Evolutionary conservation across 2,797 vertebrate genomes (phyloP), one percentile per base, ranked within the genome.

Genomic region (Mormyrus proboscirostris): DNA sequence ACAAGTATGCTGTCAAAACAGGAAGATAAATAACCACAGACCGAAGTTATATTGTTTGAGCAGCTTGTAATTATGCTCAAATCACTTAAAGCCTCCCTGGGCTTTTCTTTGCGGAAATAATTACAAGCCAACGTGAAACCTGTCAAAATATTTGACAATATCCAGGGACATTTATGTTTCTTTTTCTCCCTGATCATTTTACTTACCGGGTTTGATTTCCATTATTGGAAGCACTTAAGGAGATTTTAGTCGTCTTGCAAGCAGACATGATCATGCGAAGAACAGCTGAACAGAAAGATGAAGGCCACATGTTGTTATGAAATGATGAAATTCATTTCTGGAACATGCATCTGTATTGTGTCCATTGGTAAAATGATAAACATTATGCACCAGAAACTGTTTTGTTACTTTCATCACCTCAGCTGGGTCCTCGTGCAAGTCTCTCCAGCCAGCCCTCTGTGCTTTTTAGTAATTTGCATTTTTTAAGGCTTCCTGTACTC

Each of bases 101-200:
- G 82, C 91, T 92, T 79, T n/a, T 16, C 33, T 19, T 94, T 92
- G 92, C 29, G 86, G 92, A 93, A 95, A 95, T 95, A 96, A 95
- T 95, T 94, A 94, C 44, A 92, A 92, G 90, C 90, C 93, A 92
- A 95, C 94, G 91, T 91, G 92, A 93, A 94, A 93, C 93, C 91
- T 95, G 95, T 96, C 96, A 95, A 94, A 96, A 96, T 95, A 96
- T 96, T 79, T 96, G 95, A 96, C 92, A 89, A 91, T 91, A 89
- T 92, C 92, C 91, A 91, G 90, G 90, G 91, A 90, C 90, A 93
- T 93, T 92, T 92, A 91, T 91, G 90, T 89, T 87, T 91, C 91
- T 91, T 92, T 90, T 88, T 88, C 79, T 47, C 83, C 69, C 55
- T 88, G 89, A 92, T 93, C 92, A 89, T 94, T 93, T 95, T 93